Evolutionary conservation across 2,888 invertebrate genomes (phyloP).

Genomic region (Tenthredo mesomela): DNA sequence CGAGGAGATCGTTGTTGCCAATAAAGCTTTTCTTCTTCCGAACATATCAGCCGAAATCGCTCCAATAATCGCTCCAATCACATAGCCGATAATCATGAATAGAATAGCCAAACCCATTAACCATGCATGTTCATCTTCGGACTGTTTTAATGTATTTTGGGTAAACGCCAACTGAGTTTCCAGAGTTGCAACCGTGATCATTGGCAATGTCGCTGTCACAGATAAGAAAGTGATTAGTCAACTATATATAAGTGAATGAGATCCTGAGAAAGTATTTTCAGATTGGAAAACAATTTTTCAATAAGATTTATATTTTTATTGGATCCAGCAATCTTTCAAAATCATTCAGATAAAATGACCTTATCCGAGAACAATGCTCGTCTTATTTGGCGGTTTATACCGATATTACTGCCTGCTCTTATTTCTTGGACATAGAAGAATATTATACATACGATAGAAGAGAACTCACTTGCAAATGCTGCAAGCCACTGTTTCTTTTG

Average conservation of each 20-base stretch:
- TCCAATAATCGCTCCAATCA: slow-evolving; percentile 8
- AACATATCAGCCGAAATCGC: background rate
- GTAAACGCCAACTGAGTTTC: background rate
- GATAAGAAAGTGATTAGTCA: background rate
- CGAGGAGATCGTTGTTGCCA: background rate
- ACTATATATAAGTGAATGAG: background rate
- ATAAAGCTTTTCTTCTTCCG: background rate
- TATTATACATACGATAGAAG: background rate
- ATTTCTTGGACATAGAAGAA: background rate
- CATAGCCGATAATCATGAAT: background rate
- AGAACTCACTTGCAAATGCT: background rate
- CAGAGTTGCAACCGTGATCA: background rate
- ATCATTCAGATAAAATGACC: background rate
- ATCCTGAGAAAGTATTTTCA: background rate
- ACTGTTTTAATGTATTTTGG: background rate
- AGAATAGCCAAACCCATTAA: background rate
- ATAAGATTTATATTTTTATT: background rate
- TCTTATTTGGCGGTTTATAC: background rate
- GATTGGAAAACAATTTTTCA: background rate
- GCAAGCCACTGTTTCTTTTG: background rate
- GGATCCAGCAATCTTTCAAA: background rate
- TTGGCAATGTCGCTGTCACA: background rate
- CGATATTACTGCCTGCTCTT: background rate
- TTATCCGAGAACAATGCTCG: background rate
- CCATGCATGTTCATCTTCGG: background rate